phyloP scores from a whole-genome alignment of 2,888 invertebrate species.

The Blastobasis adustella region DNA sequence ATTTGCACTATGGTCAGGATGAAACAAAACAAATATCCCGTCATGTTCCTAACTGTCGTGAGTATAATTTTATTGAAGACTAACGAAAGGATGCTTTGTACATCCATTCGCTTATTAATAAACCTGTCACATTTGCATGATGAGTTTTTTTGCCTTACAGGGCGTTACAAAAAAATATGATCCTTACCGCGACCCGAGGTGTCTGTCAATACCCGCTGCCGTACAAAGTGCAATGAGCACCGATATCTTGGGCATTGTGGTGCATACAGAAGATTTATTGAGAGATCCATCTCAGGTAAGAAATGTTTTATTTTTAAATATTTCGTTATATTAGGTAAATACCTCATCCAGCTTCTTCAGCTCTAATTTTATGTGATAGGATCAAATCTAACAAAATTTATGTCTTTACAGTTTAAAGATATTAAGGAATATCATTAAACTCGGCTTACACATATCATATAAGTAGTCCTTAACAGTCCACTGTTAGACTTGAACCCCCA shows the following conservation, averaged over 20 bases:
- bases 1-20: conserved; percentile 93
- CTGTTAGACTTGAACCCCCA: too few species aligned
- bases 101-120: not conserved
- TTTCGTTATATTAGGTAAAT: too few species aligned
- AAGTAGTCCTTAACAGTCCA: too few species aligned
- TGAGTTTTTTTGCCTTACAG: conserved; percentile 24
- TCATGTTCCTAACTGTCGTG: conserved; percentile 92
- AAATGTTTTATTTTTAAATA: not conserved
- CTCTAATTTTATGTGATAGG: too few species aligned
- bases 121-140: not conserved
- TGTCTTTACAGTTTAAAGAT: too few species aligned
- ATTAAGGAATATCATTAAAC: too few species aligned
- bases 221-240: conserved; percentile 87
- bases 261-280: conserved; percentile 93
- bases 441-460: too few species aligned
- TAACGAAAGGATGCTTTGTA: not conserved
- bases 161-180: conserved; percentile 77
- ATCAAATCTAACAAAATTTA: too few species aligned
- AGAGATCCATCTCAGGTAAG: conserved; percentile 86
- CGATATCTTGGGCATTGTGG: conserved; percentile 91
- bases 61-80: conserved; percentile 20
- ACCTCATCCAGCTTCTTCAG: too few species aligned
- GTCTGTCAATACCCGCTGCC: conserved; percentile 86
- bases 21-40: conserved; percentile 98
- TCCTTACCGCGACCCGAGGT: conserved; percentile 88